phyloP scores from a whole-genome alignment of 2,888 invertebrate species.

The Chloroclystis v-ata region DNA sequence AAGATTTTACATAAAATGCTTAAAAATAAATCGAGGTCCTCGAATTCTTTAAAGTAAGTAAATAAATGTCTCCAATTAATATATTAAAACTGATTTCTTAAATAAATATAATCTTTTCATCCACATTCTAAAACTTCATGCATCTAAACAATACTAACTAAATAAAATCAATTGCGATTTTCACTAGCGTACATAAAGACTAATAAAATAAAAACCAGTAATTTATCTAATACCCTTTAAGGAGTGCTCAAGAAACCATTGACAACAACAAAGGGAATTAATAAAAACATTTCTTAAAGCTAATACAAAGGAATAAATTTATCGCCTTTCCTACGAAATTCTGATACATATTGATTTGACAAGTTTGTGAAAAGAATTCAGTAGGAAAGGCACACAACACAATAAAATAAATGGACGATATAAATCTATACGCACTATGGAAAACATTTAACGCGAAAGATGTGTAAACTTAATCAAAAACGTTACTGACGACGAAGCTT shows the following conservation, averaged over 20 bases:
- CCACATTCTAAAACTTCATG: slow-evolving; percentile 29
- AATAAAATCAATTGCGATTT: slow-evolving; percentile 51
- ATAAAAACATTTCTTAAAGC: slow-evolving; percentile 24
- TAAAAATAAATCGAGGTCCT: slow-evolving; percentile 41
- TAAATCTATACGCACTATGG: slow-evolving; percentile 12
- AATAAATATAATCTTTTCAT: slow-evolving; percentile 43
- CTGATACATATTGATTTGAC: background rate
- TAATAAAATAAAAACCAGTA: slow-evolving; percentile 27
- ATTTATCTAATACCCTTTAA: slow-evolving; percentile 17
- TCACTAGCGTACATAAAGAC: slow-evolving; percentile 45
- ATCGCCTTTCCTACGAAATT: slow-evolving; percentile 9
- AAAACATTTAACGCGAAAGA: slow-evolving; percentile 15
- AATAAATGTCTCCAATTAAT: slow-evolving; percentile 39
- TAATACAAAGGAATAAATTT: slow-evolving; percentile 54
- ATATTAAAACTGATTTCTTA: slow-evolving; percentile 54
- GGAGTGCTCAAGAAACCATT: slow-evolving; percentile 13
- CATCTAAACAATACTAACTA: slow-evolving; percentile 51
- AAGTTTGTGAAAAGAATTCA: background rate
- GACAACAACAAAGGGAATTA: slow-evolving; percentile 26
- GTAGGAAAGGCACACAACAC: slow-evolving; percentile 8
- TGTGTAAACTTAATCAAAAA: slow-evolving; percentile 41
- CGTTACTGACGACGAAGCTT: slow-evolving; percentile 59
- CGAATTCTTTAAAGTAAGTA: slow-evolving; percentile 44
- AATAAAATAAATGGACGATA: slow-evolving; percentile 15
- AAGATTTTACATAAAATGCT: slow-evolving; percentile 60